Percentiles rank a stretch among this genome's conserved stretches.
Conservation (phyloP, 1,140 invertebrate species). For the Anastrepha obliqua region DNA sequence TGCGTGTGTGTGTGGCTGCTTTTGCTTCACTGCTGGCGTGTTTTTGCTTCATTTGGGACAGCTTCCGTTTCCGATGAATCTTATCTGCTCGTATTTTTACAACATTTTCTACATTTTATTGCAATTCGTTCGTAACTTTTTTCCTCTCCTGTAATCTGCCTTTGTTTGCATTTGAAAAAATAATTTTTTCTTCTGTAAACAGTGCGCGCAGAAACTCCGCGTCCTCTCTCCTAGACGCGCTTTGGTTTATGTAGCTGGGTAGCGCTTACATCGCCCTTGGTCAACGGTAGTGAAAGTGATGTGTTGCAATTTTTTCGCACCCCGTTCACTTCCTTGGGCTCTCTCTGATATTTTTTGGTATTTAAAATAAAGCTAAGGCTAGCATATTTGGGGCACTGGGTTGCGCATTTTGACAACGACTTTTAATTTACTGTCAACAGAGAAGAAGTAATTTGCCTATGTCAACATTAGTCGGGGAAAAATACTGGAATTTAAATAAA, state of each 20-base stretch:
- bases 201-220: not conserved
- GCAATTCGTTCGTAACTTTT: not conserved
- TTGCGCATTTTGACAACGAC: not conserved
- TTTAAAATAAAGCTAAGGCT: not conserved
- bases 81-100: not conserved
- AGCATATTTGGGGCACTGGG: not conserved
- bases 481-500: not conserved
- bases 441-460: not conserved
- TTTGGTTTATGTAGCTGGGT: not conserved
- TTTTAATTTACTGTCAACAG: constrained; percentile 31
- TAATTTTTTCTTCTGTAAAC: not conserved
- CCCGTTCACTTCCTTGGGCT: not conserved
- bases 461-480: not conserved
- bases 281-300: not conserved
- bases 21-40: not conserved
- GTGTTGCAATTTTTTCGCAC: not conserved
- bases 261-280: not conserved
- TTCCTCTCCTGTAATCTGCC: not conserved
- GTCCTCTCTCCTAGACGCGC: not conserved
- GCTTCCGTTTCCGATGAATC: constrained; percentile 22
- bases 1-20: not conserved
- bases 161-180: not conserved
- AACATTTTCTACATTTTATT: constrained; percentile 25
- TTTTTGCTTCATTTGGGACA: constrained; percentile 23
- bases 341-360: not conserved